phyloP scores from a whole-genome alignment of 1,140 invertebrate species.

The Tetramorium parvispinum region DNA sequence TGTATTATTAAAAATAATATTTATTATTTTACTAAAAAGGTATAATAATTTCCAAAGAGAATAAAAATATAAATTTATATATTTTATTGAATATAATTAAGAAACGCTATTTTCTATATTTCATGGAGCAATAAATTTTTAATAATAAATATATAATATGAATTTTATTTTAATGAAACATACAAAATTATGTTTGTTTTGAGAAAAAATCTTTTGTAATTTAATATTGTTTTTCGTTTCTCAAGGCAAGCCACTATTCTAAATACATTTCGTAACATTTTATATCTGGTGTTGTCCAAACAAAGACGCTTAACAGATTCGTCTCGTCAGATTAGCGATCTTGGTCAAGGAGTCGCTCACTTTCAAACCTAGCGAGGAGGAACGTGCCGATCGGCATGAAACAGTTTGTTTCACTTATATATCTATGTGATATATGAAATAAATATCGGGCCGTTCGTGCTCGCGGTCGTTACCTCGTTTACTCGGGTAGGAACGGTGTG shows the following conservation, averaged over 20 bases:
- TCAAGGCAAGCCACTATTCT: neutral
- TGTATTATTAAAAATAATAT: neutral
- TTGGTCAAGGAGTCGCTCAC: conserved; percentile 55
- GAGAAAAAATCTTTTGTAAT: neutral
- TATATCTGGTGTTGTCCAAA: neutral
- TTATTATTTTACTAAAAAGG: neutral
- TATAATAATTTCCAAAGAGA: neutral
- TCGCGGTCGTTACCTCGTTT: conserved; percentile 68
- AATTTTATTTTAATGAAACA: neutral
- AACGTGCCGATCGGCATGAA: conserved; percentile 25
- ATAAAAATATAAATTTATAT: neutral
- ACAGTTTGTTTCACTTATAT: conserved; percentile 54
- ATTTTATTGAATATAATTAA: neutral
- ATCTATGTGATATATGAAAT: conserved; percentile 71
- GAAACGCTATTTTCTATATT: neutral
- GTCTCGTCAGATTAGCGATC: conserved; percentile 36
- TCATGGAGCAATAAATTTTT: neutral
- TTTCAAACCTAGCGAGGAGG: conserved; percentile 30
- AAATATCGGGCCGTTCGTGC: conserved; percentile 72
- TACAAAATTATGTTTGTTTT: neutral
- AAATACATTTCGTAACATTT: neutral
- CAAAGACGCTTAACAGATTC: conserved; percentile 21
- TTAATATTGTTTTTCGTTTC: neutral
- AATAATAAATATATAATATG: neutral
- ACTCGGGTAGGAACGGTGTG: conserved; percentile 53